These are phyloP conservation scores for Trichogramma dendrolimi DNA, from an alignment of 2,888 invertebrate genomes.

Conservation along the genomic window DNA sequence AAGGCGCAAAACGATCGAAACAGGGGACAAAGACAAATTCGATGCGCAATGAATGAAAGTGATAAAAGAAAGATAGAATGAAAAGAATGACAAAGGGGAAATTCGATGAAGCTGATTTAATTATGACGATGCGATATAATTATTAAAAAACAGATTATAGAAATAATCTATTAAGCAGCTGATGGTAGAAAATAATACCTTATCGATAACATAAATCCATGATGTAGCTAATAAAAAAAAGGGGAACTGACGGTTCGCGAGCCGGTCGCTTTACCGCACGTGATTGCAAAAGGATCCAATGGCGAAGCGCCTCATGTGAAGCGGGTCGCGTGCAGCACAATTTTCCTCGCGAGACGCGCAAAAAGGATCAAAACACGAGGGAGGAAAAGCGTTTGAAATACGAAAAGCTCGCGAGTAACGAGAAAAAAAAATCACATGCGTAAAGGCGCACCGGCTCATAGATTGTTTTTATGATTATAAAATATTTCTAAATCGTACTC, in stretches of 20 bases:
- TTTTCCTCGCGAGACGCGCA: background rate
- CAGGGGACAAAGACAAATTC: constrained; percentile 6
- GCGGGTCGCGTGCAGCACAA: too few relatives aligned
- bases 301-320: too few relatives aligned
- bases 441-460: constrained; percentile 32
- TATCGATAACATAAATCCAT: constrained; percentile 33
- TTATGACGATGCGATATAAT: constrained; percentile 10
- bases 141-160: too few relatives aligned
- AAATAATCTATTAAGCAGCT: constrained; percentile 29
- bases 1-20: constrained; percentile 10
- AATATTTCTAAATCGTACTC: too few relatives aligned
- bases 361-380: constrained; percentile 8
- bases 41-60: constrained; percentile 13
- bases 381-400: constrained; percentile 14
- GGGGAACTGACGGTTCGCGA: constrained; percentile 46
- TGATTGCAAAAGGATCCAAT: background rate
- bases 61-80: background rate
- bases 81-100: too few relatives aligned
- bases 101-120: constrained; percentile 17
- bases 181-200: constrained; percentile 28
- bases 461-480: too few relatives aligned
- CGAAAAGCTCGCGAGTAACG: constrained; percentile 4
- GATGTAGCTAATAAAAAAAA: constrained; percentile 40
- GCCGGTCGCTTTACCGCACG: constrained; percentile 17
- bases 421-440: constrained; percentile 36